Evolutionary conservation across 2,888 invertebrate species (phyloP), one percentile per base, ranked within the genome.

Genomic region (Drosophila heteroneura): DNA sequence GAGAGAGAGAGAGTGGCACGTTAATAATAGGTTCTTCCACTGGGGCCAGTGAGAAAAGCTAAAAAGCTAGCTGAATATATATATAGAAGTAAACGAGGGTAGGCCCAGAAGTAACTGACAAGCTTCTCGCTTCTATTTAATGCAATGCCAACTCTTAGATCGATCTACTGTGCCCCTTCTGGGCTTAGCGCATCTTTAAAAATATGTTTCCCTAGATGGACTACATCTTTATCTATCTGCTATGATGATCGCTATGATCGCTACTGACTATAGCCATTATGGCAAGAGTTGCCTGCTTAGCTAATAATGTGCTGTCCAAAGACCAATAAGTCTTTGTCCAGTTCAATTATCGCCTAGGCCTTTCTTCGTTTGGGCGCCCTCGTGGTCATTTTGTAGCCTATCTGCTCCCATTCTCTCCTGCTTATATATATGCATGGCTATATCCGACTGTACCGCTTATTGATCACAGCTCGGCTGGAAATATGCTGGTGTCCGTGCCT

Each of bases 11-110:
- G 41, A 58, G 16, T 39, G n/a, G 35, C 22, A 22, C 19, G 35
- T 76, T 78, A 73, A 41, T 62, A 30, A 22, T n/a, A 39, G 16
- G 10, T 49, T 19, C 28, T 32, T n/a, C 3, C 19, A 22, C 9
- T 19, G 14, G 30, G 49, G 26, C 1, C 9, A 47, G 7, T 6
- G 28, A 28, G 28, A 12, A 44, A 26, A 35, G 44, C 47, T 41
- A 67, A 53, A 47, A 16, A 44, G 54, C 35, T 54, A 35, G 54
- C 26, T n/a, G 33, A n/a, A 35, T 35, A 16, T 10, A 16, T 10
- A 16, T 3, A 26, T 0, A 16, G 28, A 37, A 33, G 19, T 26
- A 26, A 19, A 3, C 56, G 56, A 57, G 37, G 28, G 56, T 37
- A 10, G 56, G 0, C 37, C 56, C 37, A 14, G 14, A 39, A 57